Base-by-base conservation (phyloP, 2,797 vertebrate species). In the Helostoma temminkii region DNA sequence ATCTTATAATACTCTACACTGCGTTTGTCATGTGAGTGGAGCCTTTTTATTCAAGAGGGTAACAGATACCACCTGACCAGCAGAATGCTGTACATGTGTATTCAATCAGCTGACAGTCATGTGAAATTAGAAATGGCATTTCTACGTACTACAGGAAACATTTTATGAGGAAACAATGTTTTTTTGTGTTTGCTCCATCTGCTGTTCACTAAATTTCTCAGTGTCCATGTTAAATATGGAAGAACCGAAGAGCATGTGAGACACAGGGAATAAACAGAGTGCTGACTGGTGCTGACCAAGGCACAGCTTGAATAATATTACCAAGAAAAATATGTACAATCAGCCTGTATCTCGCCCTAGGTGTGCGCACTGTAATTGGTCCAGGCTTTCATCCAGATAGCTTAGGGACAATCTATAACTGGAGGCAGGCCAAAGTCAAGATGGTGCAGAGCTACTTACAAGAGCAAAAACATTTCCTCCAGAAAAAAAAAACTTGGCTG, bases 41-140 rank as follows among this genome's bases (percentile, higher is more conserved):
- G 58, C 57, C 50, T 71, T 50, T 71, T n/a, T n/a, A n/a, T n/a
- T 19, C 6, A 64, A 16, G 39, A 56, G 39, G 32, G 62, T 84
- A 79, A 88, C 77, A 28, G 48, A 68, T 48, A 2, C 64, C 60
- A 30, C 81, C 80, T 88, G 89, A 89, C 71, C 34, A 9, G 62
- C 72, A 43, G 30, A 22, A 14, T 36, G 64, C 45, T 55, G 54
- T 19, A 42, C n/a, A 4, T 60, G 54, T 16, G 45, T 9, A 19
- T 66, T 41, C 30, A 42, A 49, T 78, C 43, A 77, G 46, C n/a
- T 68, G 60, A 76, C 43, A 4, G 70, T 87, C 81, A 86, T 68
- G 71, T 82, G 78, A 76, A 61, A 14, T 46, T 32, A 39, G 57
- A 41, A 45, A 64, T 45, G 8, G 1, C 5, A 1, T 39, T 54